Evolutionary conservation across 2,113 vertebrate species (phyloP), one percentile per base, ranked within the genome.

Genomic region (Alosa alosa): DNA sequence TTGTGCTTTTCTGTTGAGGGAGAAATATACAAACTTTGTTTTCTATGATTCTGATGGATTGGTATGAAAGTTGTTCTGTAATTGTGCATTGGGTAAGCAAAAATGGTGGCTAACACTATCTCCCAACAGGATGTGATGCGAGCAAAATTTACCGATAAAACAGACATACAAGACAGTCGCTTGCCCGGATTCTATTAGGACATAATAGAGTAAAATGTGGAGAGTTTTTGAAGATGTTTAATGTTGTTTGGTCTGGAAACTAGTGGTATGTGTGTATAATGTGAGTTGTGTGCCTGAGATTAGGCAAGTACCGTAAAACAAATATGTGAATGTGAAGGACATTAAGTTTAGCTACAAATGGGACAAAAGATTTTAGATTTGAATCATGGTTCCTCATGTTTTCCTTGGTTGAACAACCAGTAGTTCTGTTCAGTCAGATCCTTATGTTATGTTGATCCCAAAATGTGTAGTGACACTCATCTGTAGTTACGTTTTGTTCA

Each of bases 221-320:
- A 15, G 60, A 64, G n/a, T 9, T 64, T 64, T 9, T 64, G 4
- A 47, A 52, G 55, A 81, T 41, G 47, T 36, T 78, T 41, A 25
- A 31, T 47, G 82, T 45, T 85, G 57, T 81, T 41, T 84, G 55
- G 85, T 83, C 22, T 57, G 6, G 25, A 81, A 85, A 81, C 20
- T 25, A 8, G 20, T n/a, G 60, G 60, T 8, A 22, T 25, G 22
- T 57, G 52, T n/a, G 20, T 64, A 6, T 31, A 31, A 31, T 64
- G 20, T 64, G 60, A 20, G 22, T n/a, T 64, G 60, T 47, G 50
- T 36, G 46, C 6, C 45, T 15, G 22, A 13, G 64, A 72, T 11
- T 72, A 36, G 64, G 64, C 9, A 7, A 31, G 64, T 72, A 72
- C n/a, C 11, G 11, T 72, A 31, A 4, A 11, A 31, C 64, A 72